Evolutionary conservation across 2,113 vertebrate genomes (phyloP), one percentile per base, ranked within the genome.

Genomic region (Patagioenas fasciata): DNA sequence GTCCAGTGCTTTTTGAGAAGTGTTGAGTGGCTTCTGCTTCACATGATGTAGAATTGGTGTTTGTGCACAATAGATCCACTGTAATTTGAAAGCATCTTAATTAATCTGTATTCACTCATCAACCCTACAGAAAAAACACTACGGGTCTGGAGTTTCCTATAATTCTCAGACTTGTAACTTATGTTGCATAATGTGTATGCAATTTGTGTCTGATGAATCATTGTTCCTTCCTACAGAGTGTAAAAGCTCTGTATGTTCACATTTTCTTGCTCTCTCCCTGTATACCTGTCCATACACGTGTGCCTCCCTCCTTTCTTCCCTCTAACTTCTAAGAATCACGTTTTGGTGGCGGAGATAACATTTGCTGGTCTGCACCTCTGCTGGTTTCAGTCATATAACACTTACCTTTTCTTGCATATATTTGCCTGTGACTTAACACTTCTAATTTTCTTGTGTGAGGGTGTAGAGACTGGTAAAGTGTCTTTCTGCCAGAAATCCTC

Each of bases 151-250:
- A 61, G 40, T 88, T 91, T 84, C 16, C 36, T 62, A 0, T 50
- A 47, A 15, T 84, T 73, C 64, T 70, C 50, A 66, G 36, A 25
- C 25, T 62, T 80, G 53, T 61, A 80, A 61, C 11, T 77, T 83
- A 11, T 0, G 3, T n/a, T 92, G 24, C 7, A 15, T 69, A 29
- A 57, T 38, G 17, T 42, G 8, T 18, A 6, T n/a, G 28, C 4
- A 29, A 4, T 71, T 88, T 62, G 25, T 73, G 36, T 71, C 23
- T 56, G 36, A 57, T 20, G 18, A 84, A 58, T 87, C 19, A 4
- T 1, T 26, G 38, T 60, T 80, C 8, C 10, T 81, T 78, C 67
- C 38, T 51, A n/a, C 18, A 32, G n/a, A 81, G 10, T 7, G 3
- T 71, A 54, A 78, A 87, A 74, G 19, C 14, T 67, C 32, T 36